phyloP scores from a whole-genome alignment of 1,140 invertebrate genomes.

The Teleopsis dalmanni region DNA sequence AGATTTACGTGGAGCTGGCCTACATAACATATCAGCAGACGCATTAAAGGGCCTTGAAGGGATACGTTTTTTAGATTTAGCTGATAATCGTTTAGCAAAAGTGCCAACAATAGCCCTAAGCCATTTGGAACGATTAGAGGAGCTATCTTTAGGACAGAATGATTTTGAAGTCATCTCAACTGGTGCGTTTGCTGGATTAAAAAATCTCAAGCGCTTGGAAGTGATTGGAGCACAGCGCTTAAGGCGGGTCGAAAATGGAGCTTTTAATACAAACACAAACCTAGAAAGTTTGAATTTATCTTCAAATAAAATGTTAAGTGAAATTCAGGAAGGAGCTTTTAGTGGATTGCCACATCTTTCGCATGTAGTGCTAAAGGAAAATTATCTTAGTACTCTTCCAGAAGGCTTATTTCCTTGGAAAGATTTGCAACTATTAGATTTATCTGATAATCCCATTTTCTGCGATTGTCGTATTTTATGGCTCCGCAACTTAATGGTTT shows the following conservation, averaged over 20 bases:
- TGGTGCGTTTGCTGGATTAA: constrained; percentile 67
- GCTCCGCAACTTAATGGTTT: constrained; percentile 65
- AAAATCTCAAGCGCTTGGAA: constrained; percentile 66
- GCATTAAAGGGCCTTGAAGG: constrained; percentile 69
- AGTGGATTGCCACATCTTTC: constrained; percentile 68
- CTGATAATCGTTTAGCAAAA: constrained; percentile 64
- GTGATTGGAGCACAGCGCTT: constrained; percentile 66
- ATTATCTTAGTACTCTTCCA: constrained; percentile 63
- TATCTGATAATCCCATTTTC: constrained; percentile 75
- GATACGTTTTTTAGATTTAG: constrained; percentile 65
- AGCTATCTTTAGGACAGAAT: constrained; percentile 75
- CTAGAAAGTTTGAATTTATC: constrained; percentile 67
- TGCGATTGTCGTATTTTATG: constrained; percentile 75
- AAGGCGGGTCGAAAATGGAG: constrained; percentile 62
- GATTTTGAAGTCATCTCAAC: constrained; percentile 60
- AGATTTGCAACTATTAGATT: constrained; percentile 64
- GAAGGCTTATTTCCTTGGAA: constrained; percentile 71
- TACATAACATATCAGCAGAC: constrained; percentile 64
- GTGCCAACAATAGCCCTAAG: constrained; percentile 70
- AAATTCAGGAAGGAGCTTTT: constrained; percentile 65
- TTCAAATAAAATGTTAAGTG: constrained; percentile 64
- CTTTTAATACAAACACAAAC: constrained; percentile 72
- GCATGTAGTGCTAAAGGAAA: constrained; percentile 68
- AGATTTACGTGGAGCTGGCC: constrained; percentile 69
- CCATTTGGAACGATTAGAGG: constrained; percentile 64